Base-by-base conservation (phyloP, 2,113 vertebrate species). In the Cynopterus brachyotis region DNA sequence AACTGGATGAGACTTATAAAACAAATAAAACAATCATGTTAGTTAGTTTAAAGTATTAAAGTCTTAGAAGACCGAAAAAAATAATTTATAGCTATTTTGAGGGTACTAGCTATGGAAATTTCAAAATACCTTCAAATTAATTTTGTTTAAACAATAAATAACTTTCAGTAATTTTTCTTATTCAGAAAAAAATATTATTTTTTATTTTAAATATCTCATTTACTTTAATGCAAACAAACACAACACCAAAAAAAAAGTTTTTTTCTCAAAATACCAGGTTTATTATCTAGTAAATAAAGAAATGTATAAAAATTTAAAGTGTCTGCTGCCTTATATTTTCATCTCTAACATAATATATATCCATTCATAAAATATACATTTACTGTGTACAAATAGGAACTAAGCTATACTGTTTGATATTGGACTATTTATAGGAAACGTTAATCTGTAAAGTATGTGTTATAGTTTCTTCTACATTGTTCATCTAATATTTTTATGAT, bases 21-120 rank as follows among this genome's bases (percentile, higher is more conserved):
- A 96, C 91, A 98, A 97, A 96, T 5, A 91, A 60, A 97, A 94
- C 62, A 98, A 94, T 92, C 83, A 0, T 86, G 97, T 97, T 96
- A 98, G 87, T 97, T 97, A 95, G 75, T 70, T 75, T 96, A 96
- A 85, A 84, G 30, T 40, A 84, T 88, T n/a, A 88, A 64, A 96
- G 89, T 95, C 79, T 72, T 95, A 91, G n/a, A 17, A 94, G 42
- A 60, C 35, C 0, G 60, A 89, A 76, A 72, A 28, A 81, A 66
- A 72, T 82, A 3, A 16, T 62, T 92, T 92, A 32, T 89, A 95
- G 3, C 47, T 80, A 0, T 80, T 96, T 57, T 78, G 4, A 79
- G 4, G 13, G 2, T 69, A 32, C 64, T 84, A 84, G 32, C 19
- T 19, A 55, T n/a, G 1, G 37, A 73, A 76, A 70, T 92, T 72